Evolutionary conservation across 2,888 invertebrate species (phyloP).

Genomic region (Xiphydria camelus): DNA sequence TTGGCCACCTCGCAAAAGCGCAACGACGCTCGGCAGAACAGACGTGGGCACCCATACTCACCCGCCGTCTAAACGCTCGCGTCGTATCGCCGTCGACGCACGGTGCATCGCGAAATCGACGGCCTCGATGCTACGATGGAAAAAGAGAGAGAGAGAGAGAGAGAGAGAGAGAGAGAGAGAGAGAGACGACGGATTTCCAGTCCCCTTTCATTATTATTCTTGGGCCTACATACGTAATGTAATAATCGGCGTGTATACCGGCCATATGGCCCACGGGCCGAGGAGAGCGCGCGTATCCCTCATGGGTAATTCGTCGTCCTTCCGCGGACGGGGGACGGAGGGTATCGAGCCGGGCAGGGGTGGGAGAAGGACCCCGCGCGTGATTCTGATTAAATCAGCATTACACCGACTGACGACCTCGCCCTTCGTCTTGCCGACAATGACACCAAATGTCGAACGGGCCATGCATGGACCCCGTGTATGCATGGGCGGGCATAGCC

Average conservation of each 20-base stretch:
- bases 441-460: constrained; percentile 54
- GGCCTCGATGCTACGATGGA: background rate
- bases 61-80: constrained; percentile 6
- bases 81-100: constrained; percentile 9
- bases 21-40: constrained; percentile 44
- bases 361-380: too few species aligned
- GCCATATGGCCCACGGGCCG: constrained; percentile 51
- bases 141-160: background rate
- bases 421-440: constrained; percentile 35
- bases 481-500: too few species aligned
- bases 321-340: background rate
- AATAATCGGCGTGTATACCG: constrained; percentile 55
- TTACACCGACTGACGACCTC: constrained; percentile 41
- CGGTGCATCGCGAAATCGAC: constrained; percentile 21
- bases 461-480: too few species aligned
- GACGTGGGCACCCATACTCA: too few species aligned
- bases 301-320: constrained; percentile 5
- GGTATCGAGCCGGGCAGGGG: background rate
- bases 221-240: constrained; percentile 54
- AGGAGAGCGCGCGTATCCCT: background rate
- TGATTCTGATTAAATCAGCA: constrained; percentile 56
- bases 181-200: constrained; percentile 17
- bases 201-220: constrained; percentile 46
- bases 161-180: constrained; percentile 13
- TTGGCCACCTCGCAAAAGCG: constrained; percentile 52